A percentile compares a stretch with the other conserved stretches of the same genome.
phyloP scores from a whole-genome alignment of 2,797 vertebrate genomes.

The Poecilia picta region DNA sequence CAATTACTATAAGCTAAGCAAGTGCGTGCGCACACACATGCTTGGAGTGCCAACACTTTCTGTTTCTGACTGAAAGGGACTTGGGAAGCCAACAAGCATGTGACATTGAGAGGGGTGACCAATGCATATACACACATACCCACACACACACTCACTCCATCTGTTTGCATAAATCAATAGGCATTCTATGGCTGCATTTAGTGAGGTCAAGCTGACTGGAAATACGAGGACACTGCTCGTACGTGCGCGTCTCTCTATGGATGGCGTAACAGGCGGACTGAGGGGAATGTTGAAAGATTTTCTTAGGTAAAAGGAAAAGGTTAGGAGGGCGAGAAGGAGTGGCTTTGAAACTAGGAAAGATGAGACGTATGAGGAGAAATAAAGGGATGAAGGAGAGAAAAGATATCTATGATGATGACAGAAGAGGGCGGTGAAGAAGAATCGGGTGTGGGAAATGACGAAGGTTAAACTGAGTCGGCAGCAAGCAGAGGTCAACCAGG shows the following conservation, averaged over 20 bases:
- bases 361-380: conserved; percentile 5
- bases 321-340: conserved; percentile 28
- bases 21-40: conserved; percentile 10
- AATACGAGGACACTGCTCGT: conserved; percentile 50
- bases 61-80: conserved; percentile 50
- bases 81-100: conserved; percentile 60
- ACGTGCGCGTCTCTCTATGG: conserved; percentile 22
- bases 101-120: conserved; percentile 75
- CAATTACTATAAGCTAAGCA: conserved; percentile 52
- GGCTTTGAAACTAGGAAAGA: conserved; percentile 23
- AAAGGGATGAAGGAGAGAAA: neutral
- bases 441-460: conserved; percentile 6
- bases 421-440: conserved; percentile 7
- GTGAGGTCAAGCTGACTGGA: conserved; percentile 67
- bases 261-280: conserved; percentile 33
- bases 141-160: conserved; percentile 48
- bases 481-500: conserved; percentile 44
- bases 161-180: conserved; percentile 75
- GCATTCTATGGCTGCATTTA: conserved; percentile 65
- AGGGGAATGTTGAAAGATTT: conserved; percentile 49
- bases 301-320: conserved; percentile 48
- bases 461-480: conserved; percentile 26
- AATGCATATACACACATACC: conserved; percentile 36
- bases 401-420: neutral
- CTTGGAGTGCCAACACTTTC: conserved; percentile 31